phyloP scores from a whole-genome alignment of 2,888 invertebrate genomes.

The Coleophora flavipennella region DNA sequence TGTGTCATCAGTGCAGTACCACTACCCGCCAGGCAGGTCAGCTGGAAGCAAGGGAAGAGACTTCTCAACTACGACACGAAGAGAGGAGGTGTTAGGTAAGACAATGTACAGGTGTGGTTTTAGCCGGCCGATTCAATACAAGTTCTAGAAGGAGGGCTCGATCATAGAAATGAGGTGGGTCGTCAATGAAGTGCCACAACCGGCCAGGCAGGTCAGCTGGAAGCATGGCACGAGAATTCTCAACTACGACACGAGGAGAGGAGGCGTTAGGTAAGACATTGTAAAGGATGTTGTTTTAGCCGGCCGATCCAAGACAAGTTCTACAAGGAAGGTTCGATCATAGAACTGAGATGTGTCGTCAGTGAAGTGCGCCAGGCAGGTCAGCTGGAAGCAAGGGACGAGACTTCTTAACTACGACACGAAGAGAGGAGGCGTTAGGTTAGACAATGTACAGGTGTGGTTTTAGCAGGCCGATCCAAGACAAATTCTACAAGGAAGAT shows the following conservation, averaged over 20 bases:
- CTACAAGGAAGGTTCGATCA: slow-evolving; percentile 87
- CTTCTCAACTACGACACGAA: no score
- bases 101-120: no score
- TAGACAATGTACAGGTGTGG: no score
- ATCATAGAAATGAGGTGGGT: slow-evolving; percentile 87
- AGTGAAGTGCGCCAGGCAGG: slow-evolving; percentile 84
- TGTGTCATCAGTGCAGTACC: no score
- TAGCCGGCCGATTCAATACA: slow-evolving; percentile 83
- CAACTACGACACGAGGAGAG: slow-evolving; percentile 85
- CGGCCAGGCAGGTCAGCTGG: slow-evolving; percentile 83
- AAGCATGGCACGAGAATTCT: slow-evolving; percentile 81
- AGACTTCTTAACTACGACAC: slow-evolving; percentile 85
- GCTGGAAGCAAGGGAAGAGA: no score
- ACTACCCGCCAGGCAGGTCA: no score
- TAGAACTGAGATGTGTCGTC: slow-evolving; percentile 85
- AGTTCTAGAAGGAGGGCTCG: slow-evolving; percentile 87
- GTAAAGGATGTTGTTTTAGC: no score
- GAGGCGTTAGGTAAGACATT: no score
- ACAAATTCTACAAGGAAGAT: no score
- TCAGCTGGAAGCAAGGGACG: slow-evolving; percentile 84
- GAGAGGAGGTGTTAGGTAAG: no score
- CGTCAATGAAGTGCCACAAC: slow-evolving; percentile 84
- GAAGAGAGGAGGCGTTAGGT: slow-evolving; percentile 86
- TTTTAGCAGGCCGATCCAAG: no score
- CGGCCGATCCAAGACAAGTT: slow-evolving; percentile 83